These are phyloP conservation scores for Aphidius ervi DNA, from an alignment of 1,140 invertebrate species.

Conservation along the genomic window DNA sequence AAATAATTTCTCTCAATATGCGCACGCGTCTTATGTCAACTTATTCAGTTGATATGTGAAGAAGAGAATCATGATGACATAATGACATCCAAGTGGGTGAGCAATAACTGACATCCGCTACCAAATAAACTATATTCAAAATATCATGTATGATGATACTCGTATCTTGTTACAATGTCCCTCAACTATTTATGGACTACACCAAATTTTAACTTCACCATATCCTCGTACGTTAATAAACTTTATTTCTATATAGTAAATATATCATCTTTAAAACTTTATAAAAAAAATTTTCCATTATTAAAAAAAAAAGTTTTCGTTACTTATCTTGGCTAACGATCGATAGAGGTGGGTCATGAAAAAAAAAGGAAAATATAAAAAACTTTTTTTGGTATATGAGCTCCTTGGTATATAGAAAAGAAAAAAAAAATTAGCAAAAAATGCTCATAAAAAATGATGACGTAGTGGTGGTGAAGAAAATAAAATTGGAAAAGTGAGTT, in stretches of 20 bases:
- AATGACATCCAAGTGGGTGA: slow-evolving; percentile 53
- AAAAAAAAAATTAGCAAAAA: no score
- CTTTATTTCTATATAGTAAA: no score
- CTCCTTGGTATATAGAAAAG: no score
- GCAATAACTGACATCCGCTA: slow-evolving; percentile 54
- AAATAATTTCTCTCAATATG: slow-evolving; percentile 47
- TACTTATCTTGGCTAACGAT: no score
- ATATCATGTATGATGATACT: slow-evolving; percentile 40
- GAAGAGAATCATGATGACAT: slow-evolving; percentile 54
- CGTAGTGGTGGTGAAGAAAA: slow-evolving; percentile 49
- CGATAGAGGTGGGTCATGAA: no score
- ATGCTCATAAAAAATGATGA: slow-evolving; percentile 51
- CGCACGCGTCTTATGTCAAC: slow-evolving; percentile 49
- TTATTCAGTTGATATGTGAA: slow-evolving; percentile 29
- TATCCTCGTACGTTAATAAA: no score
- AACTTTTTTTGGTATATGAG: no score
- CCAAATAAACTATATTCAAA: slow-evolving; percentile 46
- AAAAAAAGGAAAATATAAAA: no score
- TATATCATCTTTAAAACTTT: no score
- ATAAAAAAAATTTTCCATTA: no score
- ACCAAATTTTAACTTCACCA: no score
- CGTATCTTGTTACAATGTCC: slow-evolving; percentile 19
- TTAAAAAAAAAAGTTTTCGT: no score
- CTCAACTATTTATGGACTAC: background rate
- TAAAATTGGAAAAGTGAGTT: slow-evolving; percentile 42